These are phyloP conservation scores for Drosophila neonasuta DNA, from an alignment of 2,888 invertebrate species.

Conservation along the genomic window DNA sequence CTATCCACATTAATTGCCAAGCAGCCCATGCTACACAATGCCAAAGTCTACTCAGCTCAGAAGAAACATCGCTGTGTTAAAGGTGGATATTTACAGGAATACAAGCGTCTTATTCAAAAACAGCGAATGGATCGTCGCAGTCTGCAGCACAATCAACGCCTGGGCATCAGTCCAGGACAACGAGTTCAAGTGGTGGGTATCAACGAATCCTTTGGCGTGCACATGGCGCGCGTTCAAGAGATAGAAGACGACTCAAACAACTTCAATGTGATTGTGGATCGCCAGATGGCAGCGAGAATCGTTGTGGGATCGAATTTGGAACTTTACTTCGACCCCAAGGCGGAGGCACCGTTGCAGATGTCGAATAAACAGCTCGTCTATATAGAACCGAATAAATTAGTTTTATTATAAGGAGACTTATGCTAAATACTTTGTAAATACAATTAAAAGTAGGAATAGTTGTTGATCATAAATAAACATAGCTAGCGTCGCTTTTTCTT, in stretches of 20 bases:
- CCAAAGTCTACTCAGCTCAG: background rate
- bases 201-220: slow-evolving; percentile 35
- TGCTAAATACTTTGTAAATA: slow-evolving; percentile 21
- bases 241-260: background rate
- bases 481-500: slow-evolving; percentile 80
- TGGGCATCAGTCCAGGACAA: slow-evolving; percentile 32
- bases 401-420: slow-evolving; percentile 43
- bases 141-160: slow-evolving; percentile 38
- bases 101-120: slow-evolving; percentile 25
- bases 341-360: slow-evolving; percentile 21
- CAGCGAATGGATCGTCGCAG: slow-evolving; percentile 45
- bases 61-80: slow-evolving; percentile 30
- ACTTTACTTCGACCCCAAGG: slow-evolving; percentile 34
- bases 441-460: background rate
- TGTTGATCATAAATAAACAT: background rate
- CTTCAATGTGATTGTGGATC: slow-evolving; percentile 36
- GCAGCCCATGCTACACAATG: background rate
- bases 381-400: slow-evolving; percentile 48
- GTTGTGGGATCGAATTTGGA: slow-evolving; percentile 17
- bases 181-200: slow-evolving; percentile 29
- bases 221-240: slow-evolving; percentile 37
- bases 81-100: slow-evolving; percentile 43
- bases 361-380: slow-evolving; percentile 37
- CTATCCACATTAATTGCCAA: slow-evolving; percentile 12
- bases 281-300: slow-evolving; percentile 10